Conservation (phyloP, 2,888 invertebrate genomes). For the Oscheius sp. region DNA sequence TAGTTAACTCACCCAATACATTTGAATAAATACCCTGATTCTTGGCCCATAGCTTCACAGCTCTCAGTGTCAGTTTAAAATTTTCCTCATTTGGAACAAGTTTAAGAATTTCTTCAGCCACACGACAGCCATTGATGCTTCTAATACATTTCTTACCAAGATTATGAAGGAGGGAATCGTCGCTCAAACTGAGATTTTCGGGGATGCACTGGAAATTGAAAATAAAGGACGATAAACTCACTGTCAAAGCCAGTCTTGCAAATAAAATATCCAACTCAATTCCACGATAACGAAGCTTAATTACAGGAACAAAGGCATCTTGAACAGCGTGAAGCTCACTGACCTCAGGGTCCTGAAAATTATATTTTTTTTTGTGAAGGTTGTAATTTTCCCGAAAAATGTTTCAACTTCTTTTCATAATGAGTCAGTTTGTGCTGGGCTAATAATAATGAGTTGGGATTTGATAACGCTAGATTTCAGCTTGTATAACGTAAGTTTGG, state of each 20-base stretch:
- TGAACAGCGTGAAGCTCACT: conserved; percentile 82
- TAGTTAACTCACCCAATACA: conserved; percentile 77
- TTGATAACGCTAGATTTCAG: too few species aligned
- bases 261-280: conserved; percentile 97
- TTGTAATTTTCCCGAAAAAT: too few species aligned
- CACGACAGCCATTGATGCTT: conserved; percentile 80
- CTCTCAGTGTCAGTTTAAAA: conserved; percentile 89
- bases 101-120: conserved; percentile 95
- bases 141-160: conserved; percentile 90
- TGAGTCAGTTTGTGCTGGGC: too few species aligned
- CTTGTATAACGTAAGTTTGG: too few species aligned
- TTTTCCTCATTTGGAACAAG: conserved; percentile 93
- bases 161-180: conserved; percentile 91
- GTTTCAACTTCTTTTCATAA: too few species aligned
- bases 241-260: conserved; percentile 86
- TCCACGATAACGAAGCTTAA: conserved; percentile 97
- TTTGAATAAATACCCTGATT: conserved; percentile 88
- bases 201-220: conserved; percentile 73
- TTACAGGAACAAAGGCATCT: conserved; percentile 97
- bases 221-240: too few species aligned
- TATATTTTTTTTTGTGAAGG: background rate
- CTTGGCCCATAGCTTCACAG: conserved; percentile 81
- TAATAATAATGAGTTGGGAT: too few species aligned
- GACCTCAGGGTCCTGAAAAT: conserved; percentile 75
- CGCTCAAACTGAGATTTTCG: conserved; percentile 86